These are phyloP conservation scores for Nanger granti DNA, from an alignment of 2,113 vertebrate species.

Conservation along the genomic window DNA sequence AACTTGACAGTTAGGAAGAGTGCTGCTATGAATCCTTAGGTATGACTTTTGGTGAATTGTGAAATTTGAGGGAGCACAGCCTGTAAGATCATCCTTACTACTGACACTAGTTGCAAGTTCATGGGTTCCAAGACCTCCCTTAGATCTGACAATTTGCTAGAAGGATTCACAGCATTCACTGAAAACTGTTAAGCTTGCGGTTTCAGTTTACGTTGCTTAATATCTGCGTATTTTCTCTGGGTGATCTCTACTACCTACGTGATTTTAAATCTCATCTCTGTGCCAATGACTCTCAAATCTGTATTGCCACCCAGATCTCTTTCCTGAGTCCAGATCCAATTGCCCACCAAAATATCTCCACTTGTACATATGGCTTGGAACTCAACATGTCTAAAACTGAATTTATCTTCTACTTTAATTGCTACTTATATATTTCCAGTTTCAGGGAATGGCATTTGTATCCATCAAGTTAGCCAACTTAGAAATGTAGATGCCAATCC, in stretches of 20 bases:
- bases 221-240: neutral
- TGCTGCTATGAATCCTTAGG: neutral
- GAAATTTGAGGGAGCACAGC: neutral
- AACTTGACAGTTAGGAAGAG: neutral
- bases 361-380: neutral
- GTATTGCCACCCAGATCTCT: neutral
- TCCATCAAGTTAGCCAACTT: neutral
- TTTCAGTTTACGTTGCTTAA: neutral
- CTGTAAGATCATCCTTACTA: neutral
- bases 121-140: neutral
- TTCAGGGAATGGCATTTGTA: neutral
- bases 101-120: neutral
- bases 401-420: neutral
- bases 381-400: neutral
- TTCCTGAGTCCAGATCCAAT: neutral
- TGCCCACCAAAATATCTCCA: neutral
- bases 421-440: neutral
- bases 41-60: neutral
- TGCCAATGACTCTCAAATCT: neutral
- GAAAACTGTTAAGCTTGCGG: neutral
- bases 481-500: neutral
- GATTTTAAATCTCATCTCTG: neutral
- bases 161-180: neutral
- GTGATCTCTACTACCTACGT: neutral
- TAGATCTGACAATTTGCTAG: neutral